Evolutionary conservation across 2,888 invertebrate genomes (phyloP).

Genomic region (Plagodis dolabraria): DNA sequence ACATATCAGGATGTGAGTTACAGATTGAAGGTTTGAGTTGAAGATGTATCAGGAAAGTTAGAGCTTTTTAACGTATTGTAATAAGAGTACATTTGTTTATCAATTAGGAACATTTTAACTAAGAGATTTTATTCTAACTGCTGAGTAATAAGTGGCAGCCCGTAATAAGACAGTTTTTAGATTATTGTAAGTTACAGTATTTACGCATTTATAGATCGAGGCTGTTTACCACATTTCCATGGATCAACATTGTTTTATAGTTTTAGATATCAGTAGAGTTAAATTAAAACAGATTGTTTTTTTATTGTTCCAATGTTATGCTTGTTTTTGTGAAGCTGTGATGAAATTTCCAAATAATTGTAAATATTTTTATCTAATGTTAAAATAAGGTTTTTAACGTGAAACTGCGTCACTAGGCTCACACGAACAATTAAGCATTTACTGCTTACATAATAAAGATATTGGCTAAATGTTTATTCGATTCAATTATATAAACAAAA

Average conservation of each 20-base stretch:
- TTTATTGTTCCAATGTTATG: constrained; percentile 80
- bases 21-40: constrained; percentile 2
- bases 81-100: constrained; percentile 16
- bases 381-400: constrained; percentile 68
- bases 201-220: constrained; percentile 78
- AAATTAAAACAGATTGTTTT: constrained; percentile 63
- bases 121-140: constrained; percentile 19
- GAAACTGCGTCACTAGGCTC: constrained; percentile 78
- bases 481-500: constrained; percentile 80
- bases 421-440: constrained; percentile 77
- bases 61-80: constrained; percentile 24
- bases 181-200: constrained; percentile 64
- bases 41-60: background rate
- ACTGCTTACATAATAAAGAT: constrained; percentile 73
- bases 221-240: constrained; percentile 58
- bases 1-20: constrained; percentile 32
- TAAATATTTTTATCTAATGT: constrained; percentile 80
- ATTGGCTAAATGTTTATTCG: constrained; percentile 84
- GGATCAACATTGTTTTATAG: constrained; percentile 66
- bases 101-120: constrained; percentile 15
- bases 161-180: constrained; percentile 17
- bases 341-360: constrained; percentile 83
- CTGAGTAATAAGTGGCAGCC: constrained; percentile 16
- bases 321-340: constrained; percentile 84
- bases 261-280: constrained; percentile 66